These are phyloP conservation scores for Erinaceus europaeus DNA, from an alignment of 2,113 vertebrate species.

Conservation along the genomic window DNA sequence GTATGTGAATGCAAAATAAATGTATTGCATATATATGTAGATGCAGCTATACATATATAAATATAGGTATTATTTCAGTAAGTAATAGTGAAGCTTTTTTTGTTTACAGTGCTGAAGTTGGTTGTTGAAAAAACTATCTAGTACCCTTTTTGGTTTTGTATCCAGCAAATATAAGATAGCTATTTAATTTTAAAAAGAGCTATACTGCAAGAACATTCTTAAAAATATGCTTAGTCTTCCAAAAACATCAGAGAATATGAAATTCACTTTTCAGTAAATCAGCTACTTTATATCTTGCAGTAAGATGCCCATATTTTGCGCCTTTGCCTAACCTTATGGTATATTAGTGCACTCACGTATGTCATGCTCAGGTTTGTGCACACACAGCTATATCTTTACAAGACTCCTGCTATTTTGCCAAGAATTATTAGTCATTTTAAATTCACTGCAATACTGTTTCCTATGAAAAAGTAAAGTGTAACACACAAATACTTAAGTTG, in stretches of 20 bases:
- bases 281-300: constrained; percentile 1
- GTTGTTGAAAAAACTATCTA: constrained; percentile 12
- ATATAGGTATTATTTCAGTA: not conserved
- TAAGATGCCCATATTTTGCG: not conserved
- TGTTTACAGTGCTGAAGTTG: constrained; percentile 9
- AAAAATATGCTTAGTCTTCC: constrained; percentile 26
- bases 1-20: not conserved
- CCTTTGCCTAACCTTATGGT: not conserved
- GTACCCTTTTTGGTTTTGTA: not conserved
- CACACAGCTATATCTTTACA: constrained; percentile 40
- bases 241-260: not conserved
- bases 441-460: constrained; percentile 10
- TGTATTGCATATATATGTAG: not conserved
- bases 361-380: not conserved
- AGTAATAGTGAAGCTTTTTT: not conserved
- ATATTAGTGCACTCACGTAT: not conserved
- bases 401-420: constrained; percentile 14
- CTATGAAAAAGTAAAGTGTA: constrained; percentile 17
- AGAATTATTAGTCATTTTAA: constrained; percentile 36
- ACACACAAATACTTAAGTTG: not conserved
- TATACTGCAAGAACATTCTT: not conserved
- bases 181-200: constrained; percentile 28
- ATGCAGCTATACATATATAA: not conserved
- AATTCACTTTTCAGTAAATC: not conserved
- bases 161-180: not conserved